Evolutionary conservation across 2,888 invertebrate species (phyloP), one percentile per base, ranked within the genome.

Genomic region (Serrognathus titanus): DNA sequence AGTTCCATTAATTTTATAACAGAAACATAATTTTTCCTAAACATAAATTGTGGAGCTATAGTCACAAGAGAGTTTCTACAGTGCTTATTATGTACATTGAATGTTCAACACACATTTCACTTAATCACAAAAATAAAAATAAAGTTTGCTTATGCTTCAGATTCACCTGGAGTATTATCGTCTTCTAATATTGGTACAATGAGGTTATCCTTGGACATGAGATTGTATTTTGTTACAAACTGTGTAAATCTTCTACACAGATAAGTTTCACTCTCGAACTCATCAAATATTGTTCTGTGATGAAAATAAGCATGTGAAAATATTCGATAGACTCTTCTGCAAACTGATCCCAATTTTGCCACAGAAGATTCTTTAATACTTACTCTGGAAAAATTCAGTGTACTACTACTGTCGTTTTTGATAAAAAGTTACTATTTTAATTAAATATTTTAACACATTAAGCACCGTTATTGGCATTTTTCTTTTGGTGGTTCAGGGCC

Each of bases 231-330:
- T 66, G 93, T 97, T 55, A 98, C 98, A 82, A 98, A 99, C 71
- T 90, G 90, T 52, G 98, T 98, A 80, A 99, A 99, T 73, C 92
- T 85, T 76, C 92, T 90, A 81, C 98, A 99, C 62, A 99, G 81
- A 77, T 89, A 94, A 24, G 97, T 97, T 79, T 96, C 94, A 71
- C 89, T 90, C 85, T 99, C 99, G 80, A 98, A 99, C 66, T 95
- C 92, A 80, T 99, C 97, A 81, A 98, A 99, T 76, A 98, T 90
- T 66, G 88, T 85, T 69, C 94, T 85, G 79, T 99, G 99, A 80
- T 99, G 99, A 78, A 95, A 99, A 79, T 96, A 99, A 36, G 99
- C 98, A 81, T 99, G 99, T 48, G 98, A 98, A 79, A 99, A 99
- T 77, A 99, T 99, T 81, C 99, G 88, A 78, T 99, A 99, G 1